Conservation (phyloP, 2,797 vertebrate genomes). For the Ambastaia sidthimunki region DNA sequence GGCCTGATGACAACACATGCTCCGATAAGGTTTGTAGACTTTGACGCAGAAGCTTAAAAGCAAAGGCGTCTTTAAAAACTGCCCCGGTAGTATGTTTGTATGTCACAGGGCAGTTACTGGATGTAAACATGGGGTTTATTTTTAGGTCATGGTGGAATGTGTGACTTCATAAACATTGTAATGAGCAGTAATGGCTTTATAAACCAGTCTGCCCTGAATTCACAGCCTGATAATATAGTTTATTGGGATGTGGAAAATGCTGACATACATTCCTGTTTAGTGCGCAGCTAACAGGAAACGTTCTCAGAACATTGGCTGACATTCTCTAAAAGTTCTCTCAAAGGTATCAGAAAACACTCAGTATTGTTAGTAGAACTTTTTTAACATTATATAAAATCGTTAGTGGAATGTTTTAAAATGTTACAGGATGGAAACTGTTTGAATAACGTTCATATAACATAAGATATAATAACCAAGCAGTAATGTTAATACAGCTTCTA, state of each 20-base stretch:
- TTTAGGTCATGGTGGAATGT: constrained; percentile 13
- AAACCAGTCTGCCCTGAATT: background rate
- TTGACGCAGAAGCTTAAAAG: background rate
- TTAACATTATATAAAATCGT: too few relatives aligned
- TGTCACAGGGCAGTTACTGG: constrained; percentile 6
- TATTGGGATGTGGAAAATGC: background rate
- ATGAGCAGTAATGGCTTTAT: background rate
- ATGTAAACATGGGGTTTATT: constrained; percentile 23
- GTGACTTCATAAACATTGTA: background rate
- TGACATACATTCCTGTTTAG: background rate
- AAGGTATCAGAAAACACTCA: too few relatives aligned
- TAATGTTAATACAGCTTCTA: too few relatives aligned
- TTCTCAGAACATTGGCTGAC: too few relatives aligned
- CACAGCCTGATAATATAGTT: background rate
- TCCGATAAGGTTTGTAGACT: constrained; percentile 91
- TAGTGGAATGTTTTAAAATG: too few relatives aligned
- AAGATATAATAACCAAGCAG: too few relatives aligned
- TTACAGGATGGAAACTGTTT: too few relatives aligned
- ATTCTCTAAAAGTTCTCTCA: too few relatives aligned
- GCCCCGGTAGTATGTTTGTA: background rate
- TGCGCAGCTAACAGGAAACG: too few relatives aligned
- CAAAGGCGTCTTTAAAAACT: constrained; percentile 23
- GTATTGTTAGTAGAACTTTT: too few relatives aligned
- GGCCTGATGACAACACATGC: constrained; percentile 96
- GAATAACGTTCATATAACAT: too few relatives aligned